phyloP scores from a whole-genome alignment of 37 sponge, comb jelly and placozoan species.

The Beroe ovata region DNA sequence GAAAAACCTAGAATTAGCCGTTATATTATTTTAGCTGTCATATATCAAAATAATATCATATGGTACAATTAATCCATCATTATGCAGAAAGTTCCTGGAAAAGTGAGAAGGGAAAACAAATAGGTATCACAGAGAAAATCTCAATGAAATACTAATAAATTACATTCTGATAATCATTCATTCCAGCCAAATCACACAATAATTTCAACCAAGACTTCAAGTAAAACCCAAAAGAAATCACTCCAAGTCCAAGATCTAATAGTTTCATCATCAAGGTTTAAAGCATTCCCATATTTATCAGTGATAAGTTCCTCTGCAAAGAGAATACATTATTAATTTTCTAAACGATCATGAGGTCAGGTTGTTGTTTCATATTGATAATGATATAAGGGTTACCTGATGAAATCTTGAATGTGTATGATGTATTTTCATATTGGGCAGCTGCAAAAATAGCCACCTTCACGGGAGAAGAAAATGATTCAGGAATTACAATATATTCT shows the following conservation, averaged over 20 bases:
- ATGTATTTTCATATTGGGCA: constrained; percentile 12
- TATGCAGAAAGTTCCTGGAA: too few relatives aligned
- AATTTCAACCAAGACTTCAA: neutral
- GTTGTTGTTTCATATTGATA: too few relatives aligned
- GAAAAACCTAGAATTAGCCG: too few relatives aligned
- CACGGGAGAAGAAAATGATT: neutral
- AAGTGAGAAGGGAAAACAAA: too few relatives aligned
- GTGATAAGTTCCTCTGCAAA: neutral
- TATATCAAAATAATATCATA: too few relatives aligned
- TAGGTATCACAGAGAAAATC: too few relatives aligned
- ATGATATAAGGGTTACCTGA: neutral
- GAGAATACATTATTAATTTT: too few relatives aligned
- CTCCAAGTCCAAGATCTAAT: constrained; percentile 27
- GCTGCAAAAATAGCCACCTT: constrained; percentile 36
- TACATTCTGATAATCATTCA: too few relatives aligned
- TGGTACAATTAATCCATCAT: too few relatives aligned
- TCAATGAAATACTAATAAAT: too few relatives aligned
- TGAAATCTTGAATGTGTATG: constrained; percentile 12
- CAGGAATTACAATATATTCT: neutral
- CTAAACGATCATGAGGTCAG: too few relatives aligned
- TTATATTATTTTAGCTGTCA: too few relatives aligned
- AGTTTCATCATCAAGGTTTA: neutral
- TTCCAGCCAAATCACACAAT: neutral
- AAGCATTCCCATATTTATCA: neutral
- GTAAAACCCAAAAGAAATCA: constrained; percentile 10